Conservation (phyloP, 1,140 invertebrate species). For the Trichogramma pretiosum region DNA sequence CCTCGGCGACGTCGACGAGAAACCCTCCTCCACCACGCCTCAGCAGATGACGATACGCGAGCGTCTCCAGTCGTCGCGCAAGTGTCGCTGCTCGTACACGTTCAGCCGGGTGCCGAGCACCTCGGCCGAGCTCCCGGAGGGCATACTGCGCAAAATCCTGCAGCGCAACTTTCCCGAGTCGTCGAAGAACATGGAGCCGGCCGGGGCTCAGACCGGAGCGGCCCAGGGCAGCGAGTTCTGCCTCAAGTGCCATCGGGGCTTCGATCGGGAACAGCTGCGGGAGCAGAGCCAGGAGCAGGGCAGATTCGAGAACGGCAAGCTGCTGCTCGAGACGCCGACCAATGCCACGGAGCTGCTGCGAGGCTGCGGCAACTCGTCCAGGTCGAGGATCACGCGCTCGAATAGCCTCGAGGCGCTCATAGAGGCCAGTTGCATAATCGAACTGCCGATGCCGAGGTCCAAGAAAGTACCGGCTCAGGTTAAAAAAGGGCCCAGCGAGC, state of each 20-base stretch:
- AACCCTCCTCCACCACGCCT: slow-evolving; percentile 22
- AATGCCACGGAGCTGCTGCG: slow-evolving; percentile 38
- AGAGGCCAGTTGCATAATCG: slow-evolving; percentile 46
- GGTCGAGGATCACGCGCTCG: slow-evolving; percentile 18
- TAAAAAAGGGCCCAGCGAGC: slow-evolving; percentile 12
- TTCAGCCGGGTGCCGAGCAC: slow-evolving; percentile 35
- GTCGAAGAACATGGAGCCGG: slow-evolving; percentile 33
- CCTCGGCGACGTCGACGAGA: slow-evolving; percentile 64
- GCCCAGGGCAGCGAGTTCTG: slow-evolving; percentile 24
- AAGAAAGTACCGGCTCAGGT: slow-evolving; percentile 16
- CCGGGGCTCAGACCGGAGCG: slow-evolving; percentile 14
- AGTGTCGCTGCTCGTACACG: slow-evolving; percentile 33
- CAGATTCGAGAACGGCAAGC: slow-evolving; percentile 26
- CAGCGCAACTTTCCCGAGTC: slow-evolving; percentile 39
- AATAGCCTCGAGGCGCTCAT: slow-evolving; percentile 36
- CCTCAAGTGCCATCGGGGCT: slow-evolving; percentile 28
- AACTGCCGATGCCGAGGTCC: slow-evolving; percentile 52
- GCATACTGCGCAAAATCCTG: slow-evolving; percentile 35
- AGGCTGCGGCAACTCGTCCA: slow-evolving; percentile 23
- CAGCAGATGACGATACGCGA: slow-evolving; percentile 16
- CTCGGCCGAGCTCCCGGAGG: slow-evolving; percentile 35
- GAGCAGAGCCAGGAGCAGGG: slow-evolving; percentile 16
- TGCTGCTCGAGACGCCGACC: slow-evolving; percentile 35
- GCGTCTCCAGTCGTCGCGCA: slow-evolving; percentile 18
- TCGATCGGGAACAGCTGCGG: too few relatives aligned